A percentile compares a stretch with the other conserved stretches of the same genome.
Conservation (phyloP, 1,140 invertebrate genomes). For the Caenorhabditis tropicalis region DNA sequence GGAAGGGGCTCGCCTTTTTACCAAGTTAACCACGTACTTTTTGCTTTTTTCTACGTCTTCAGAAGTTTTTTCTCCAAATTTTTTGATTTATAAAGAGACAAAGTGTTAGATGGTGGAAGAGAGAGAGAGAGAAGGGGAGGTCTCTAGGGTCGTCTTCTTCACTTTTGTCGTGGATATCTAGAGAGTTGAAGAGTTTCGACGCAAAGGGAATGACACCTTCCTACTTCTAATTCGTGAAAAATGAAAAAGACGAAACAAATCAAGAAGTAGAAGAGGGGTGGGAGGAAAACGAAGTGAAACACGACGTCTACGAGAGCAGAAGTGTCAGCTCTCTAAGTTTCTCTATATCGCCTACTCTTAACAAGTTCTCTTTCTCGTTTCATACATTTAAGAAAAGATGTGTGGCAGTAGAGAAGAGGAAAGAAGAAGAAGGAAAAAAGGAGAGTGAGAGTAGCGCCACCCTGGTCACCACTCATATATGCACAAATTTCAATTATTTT, state of each 20-base stretch:
- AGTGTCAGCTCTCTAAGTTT: constrained; percentile 41
- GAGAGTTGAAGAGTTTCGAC: neutral
- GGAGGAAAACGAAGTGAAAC: constrained; percentile 40
- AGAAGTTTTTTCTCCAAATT: neutral
- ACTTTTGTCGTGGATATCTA: neutral
- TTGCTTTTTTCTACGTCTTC: neutral
- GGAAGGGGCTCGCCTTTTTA: constrained; percentile 18
- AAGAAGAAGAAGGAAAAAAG: neutral
- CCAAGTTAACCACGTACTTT: constrained; percentile 35
- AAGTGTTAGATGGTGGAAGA: neutral
- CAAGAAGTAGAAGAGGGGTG: constrained; percentile 33
- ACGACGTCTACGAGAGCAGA: constrained; percentile 25
- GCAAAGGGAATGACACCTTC: neutral
- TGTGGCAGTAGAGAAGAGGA: neutral
- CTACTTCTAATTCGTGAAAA: neutral
- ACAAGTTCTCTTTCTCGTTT: constrained; percentile 32
- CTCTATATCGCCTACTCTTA: neutral
- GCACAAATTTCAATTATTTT: constrained; percentile 45
- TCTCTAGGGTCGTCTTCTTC: neutral
- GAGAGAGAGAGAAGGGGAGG: neutral
- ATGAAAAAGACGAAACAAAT: constrained; percentile 4
- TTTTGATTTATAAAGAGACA: constrained; percentile 14
- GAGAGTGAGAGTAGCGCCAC: constrained; percentile 34
- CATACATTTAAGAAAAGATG: constrained; percentile 44
- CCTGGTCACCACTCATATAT: constrained; percentile 39